Evolutionary conservation across 2,888 invertebrate genomes (phyloP), one percentile per base, ranked within the genome.

Genomic region (Pachymerium ferrugineum): DNA sequence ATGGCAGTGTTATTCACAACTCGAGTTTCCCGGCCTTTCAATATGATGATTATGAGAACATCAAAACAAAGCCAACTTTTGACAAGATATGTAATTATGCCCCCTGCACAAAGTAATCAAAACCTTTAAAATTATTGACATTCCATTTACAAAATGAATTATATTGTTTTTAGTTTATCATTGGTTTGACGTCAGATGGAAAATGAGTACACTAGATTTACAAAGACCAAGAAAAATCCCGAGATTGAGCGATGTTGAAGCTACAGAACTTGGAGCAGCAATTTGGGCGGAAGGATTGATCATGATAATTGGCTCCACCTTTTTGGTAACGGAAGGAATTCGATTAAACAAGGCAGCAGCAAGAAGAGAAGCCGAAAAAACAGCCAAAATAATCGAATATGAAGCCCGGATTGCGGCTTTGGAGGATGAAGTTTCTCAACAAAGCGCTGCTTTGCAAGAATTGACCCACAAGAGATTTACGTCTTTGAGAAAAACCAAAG

Each of bases 11-110:
- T 88, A 67, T 82, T 87, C 54, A 76, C 95, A 68, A 93, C 90
- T 83, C 95, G 95, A 85, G 87, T 94, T 77, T 93, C 93, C 81
- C 96, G 95, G 86, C 96, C 96, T 1, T 88, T 96, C 76, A 94
- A 94, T 74, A 92, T 91, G 84, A 83, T 87, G 73, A 87, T 92
- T 72, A 94, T 93, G 80, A 87, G 87, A 79, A 87, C 90, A 81
- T 95, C 96, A 30, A 95, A 95, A 84, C 88, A 87, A 80, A 89
- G 87, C 84, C 90, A 90, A n/a, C 87, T 93, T 82, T 95, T 96
- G 83, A 87, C 94, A 79, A 91, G 89, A 76, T 94, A 94, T 84
- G 87, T 95, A 77, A 94, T 94, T 85, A 93, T 94, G 90, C 95
- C 95, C 78, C 94, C 94, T 78, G 95, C 95, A 54, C 94, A 94